Percentiles rank a stretch among this genome's conserved stretches.
Evolutionary conservation across 2,113 vertebrate genomes (phyloP).

Genomic region (Puffinus mauretanicus): DNA sequence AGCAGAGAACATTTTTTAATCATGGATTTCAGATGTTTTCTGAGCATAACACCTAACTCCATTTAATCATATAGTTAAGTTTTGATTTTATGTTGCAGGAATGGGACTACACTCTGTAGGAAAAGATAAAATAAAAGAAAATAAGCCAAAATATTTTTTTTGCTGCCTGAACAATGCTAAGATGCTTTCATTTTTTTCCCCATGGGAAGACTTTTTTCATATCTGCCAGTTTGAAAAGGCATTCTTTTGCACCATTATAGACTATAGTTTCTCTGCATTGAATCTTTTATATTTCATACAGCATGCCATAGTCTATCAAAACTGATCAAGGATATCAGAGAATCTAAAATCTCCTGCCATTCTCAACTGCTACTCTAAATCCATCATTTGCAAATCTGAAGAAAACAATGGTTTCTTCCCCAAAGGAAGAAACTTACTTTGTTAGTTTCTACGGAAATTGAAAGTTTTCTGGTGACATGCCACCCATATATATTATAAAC

Average conservation of each 20-base stretch:
- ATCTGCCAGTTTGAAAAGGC: neutral
- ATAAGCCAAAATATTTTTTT: neutral
- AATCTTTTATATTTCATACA: neutral
- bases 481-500: neutral
- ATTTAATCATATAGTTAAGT: neutral
- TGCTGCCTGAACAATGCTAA: neutral
- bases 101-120: neutral
- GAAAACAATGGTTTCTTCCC: neutral
- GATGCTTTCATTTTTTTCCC: neutral
- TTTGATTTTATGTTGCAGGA: neutral
- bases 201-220: neutral
- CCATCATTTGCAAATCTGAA: neutral
- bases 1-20: neutral
- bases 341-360: neutral
- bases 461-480: neutral
- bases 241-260: neutral
- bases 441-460: neutral
- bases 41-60: neutral
- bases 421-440: neutral
- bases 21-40: neutral
- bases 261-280: neutral
- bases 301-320: neutral
- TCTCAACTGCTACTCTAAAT: neutral
- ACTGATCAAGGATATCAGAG: neutral
- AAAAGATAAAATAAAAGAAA: neutral